Evolutionary conservation across 2,888 invertebrate genomes (phyloP).

Genomic region (Buathra laborator): DNA sequence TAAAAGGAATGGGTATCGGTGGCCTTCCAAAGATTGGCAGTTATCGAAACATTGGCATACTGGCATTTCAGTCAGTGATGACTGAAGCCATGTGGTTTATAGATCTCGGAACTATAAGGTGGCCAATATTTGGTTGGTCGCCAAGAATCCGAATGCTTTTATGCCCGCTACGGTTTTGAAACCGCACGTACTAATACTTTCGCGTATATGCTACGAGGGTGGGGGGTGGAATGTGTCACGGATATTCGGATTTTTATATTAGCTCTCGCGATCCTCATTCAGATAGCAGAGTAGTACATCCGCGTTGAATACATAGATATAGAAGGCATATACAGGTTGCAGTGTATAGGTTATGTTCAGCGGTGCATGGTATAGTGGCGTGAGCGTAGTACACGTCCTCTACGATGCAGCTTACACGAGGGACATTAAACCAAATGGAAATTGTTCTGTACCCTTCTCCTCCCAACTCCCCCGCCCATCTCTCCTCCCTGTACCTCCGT

Average conservation of each 20-base stretch:
- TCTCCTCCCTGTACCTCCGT: conserved; percentile 31
- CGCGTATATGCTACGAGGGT: conserved; percentile 8
- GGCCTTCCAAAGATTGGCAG: neutral
- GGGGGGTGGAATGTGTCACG: conserved; percentile 36
- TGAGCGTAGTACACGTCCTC: conserved; percentile 63
- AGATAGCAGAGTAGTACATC: conserved; percentile 54
- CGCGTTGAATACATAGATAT: conserved; percentile 11
- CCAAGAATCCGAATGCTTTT: neutral
- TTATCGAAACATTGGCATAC: neutral
- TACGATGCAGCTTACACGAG: conserved; percentile 69
- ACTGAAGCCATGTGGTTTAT: no score
- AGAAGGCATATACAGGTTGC: conserved; percentile 16
- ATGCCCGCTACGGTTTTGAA: conserved; percentile 1
- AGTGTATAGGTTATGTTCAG: conserved; percentile 24
- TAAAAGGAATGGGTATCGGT: neutral
- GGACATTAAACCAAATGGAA: conserved; percentile 70
- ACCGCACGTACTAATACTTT: neutral
- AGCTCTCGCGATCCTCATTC: conserved; percentile 56
- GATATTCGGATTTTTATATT: conserved; percentile 62
- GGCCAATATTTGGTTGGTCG: neutral
- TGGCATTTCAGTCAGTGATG: neutral
- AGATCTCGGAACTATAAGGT: neutral
- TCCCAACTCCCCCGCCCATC: conserved; percentile 29
- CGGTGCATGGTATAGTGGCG: conserved; percentile 36
- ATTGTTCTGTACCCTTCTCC: conserved; percentile 60